Conservation (phyloP, 35 echinoderm and acorn worm genomes). For the Anneissia japonica region DNA sequence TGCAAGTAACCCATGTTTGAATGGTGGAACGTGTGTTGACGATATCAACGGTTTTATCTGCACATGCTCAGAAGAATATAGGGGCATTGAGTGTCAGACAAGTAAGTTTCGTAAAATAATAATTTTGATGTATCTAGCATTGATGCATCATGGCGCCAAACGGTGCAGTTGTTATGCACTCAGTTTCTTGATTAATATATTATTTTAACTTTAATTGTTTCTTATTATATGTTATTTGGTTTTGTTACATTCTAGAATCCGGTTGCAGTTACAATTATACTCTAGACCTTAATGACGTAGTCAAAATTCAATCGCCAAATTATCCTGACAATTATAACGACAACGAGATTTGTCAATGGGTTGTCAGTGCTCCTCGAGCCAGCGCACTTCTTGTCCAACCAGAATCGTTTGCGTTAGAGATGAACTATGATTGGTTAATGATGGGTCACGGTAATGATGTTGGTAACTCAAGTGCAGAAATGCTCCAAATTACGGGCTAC, state of each 20-base stretch:
- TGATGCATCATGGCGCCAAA: no score
- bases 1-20: conserved; percentile 5
- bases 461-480: conserved; percentile 9
- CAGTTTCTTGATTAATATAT: no score
- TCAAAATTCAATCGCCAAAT: conserved; percentile 71
- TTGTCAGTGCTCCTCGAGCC: conserved; percentile 42
- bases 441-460: conserved; percentile 63
- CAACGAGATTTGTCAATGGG: conserved; percentile 85
- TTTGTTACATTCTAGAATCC: conserved; percentile 37
- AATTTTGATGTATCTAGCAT: no score
- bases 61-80: not conserved
- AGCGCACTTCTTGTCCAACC: conserved; percentile 20
- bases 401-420: conserved; percentile 64
- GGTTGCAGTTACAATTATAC: conserved; percentile 78
- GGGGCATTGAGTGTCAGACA: not conserved
- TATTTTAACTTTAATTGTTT: not conserved
- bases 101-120: not conserved
- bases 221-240: no score
- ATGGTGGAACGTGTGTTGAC: not conserved
- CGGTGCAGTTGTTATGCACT: no score
- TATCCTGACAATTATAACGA: conserved; percentile 82
- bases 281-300: conserved; percentile 18
- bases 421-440: conserved; percentile 57
- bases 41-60: not conserved
- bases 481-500: not conserved